phyloP scores from a whole-genome alignment of 2,888 invertebrate genomes.

The Temnothorax rugatulus region DNA sequence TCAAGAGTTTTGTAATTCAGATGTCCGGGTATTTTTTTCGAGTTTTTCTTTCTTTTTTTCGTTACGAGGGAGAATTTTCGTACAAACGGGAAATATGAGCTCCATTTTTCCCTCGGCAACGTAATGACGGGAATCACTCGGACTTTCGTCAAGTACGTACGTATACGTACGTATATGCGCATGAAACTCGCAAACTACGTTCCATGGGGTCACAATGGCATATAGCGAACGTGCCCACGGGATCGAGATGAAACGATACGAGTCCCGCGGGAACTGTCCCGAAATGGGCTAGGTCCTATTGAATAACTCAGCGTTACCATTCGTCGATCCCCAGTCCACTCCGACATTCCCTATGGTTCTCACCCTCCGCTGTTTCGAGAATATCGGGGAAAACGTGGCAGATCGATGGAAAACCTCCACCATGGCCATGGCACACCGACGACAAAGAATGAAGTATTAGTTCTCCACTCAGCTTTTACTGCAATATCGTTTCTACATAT shows the following conservation, averaged over 20 bases:
- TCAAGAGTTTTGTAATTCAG: conserved; percentile 27
- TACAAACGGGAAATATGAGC: conserved; percentile 21
- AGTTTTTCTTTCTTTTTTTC: conserved; percentile 17
- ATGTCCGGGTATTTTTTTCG: conserved; percentile 1
- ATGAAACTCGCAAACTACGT: conserved; percentile 65
- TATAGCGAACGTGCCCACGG: conserved; percentile 53
- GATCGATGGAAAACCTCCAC: conserved; percentile 64
- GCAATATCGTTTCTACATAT: conserved; percentile 11
- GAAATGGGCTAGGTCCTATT: conserved; percentile 67
- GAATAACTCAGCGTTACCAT: conserved; percentile 75
- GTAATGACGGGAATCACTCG: conserved; percentile 44
- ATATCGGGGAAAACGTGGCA: conserved; percentile 57
- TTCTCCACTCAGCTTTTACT: neutral
- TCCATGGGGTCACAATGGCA: conserved; percentile 63
- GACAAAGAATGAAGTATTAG: conserved; percentile 37
- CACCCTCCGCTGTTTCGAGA: conserved; percentile 67
- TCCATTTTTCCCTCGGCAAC: conserved; percentile 17
- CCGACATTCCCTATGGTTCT: conserved; percentile 38
- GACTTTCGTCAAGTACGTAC: conserved; percentile 59
- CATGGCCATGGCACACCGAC: neutral
- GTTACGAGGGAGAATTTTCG: conserved; percentile 9
- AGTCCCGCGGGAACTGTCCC: conserved; percentile 68
- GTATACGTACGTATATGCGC: conserved; percentile 32
- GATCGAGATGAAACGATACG: conserved; percentile 71
- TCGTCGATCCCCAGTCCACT: conserved; percentile 48